These are phyloP conservation scores for Chiroxiphia lanceolata DNA, from an alignment of 2,797 vertebrate species.

Conservation along the genomic window DNA sequence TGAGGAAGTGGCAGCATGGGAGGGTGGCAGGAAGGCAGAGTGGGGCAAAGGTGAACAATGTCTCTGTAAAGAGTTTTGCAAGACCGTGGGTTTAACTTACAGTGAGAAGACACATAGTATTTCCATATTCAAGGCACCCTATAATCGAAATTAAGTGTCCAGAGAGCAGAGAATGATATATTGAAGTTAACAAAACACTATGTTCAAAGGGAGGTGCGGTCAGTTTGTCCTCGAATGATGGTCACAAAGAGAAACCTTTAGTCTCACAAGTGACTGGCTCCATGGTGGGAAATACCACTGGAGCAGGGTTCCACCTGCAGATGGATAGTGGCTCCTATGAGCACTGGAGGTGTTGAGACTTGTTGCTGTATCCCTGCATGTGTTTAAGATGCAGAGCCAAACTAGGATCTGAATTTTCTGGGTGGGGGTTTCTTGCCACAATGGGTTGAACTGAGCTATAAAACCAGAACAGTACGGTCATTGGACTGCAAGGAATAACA, in stretches of 20 bases:
- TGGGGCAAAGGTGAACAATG: rapidly evolving
- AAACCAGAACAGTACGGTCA: neutral
- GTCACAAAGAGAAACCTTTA: neutral
- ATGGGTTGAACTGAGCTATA: neutral
- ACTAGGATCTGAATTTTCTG: neutral
- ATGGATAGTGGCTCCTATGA: neutral
- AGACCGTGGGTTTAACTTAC: neutral
- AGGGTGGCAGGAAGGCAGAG: too few species aligned
- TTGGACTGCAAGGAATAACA: neutral
- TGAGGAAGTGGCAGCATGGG: neutral
- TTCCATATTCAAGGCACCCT: neutral
- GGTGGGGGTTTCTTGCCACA: neutral
- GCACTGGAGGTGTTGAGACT: rapidly evolving
- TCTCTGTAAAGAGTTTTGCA: neutral
- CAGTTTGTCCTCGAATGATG: neutral
- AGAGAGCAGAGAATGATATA: rapidly evolving
- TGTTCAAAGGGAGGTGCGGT: neutral
- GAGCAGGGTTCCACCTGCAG: neutral
- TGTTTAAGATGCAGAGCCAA: neutral
- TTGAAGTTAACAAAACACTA: rapidly evolving
- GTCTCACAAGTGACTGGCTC: neutral
- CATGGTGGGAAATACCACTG: neutral
- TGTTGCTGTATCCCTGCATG: rapidly evolving
- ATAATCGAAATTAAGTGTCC: neutral
- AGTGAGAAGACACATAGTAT: neutral